Conservation (phyloP, 2,888 invertebrate species). For the Meteorus cinctellus region DNA sequence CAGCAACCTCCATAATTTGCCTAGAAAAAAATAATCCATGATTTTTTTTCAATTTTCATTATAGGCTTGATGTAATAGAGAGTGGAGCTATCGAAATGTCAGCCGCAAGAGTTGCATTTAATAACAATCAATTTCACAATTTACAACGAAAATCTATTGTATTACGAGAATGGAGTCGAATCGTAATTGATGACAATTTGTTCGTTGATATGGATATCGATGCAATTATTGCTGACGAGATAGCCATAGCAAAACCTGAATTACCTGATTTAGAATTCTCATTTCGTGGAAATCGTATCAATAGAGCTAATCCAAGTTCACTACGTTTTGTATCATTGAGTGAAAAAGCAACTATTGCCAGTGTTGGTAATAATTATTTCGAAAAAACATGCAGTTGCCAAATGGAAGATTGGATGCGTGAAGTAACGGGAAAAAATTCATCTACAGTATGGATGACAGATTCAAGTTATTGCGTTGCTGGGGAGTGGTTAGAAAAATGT, state of each 20-base stretch:
- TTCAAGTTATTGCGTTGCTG: slow-evolving; percentile 80
- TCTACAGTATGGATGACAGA: slow-evolving; percentile 74
- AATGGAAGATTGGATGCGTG: slow-evolving; percentile 77
- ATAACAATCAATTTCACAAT: slow-evolving; percentile 78
- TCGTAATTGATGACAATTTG: slow-evolving; percentile 79
- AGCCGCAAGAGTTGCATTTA: slow-evolving; percentile 77
- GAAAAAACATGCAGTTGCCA: slow-evolving; percentile 80
- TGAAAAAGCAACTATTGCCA: slow-evolving; percentile 72
- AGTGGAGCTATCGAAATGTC: slow-evolving; percentile 80
- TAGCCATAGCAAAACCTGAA: slow-evolving; percentile 69
- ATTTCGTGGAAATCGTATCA: slow-evolving; percentile 78
- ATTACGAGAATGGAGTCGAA: slow-evolving; percentile 80
- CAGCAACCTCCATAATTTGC: no score
- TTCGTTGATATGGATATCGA: slow-evolving; percentile 77
- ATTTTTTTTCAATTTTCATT: neutral
- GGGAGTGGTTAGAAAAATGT: slow-evolving; percentile 77
- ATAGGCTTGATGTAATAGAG: slow-evolving; percentile 78
- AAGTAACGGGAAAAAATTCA: slow-evolving; percentile 74
- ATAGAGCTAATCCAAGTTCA: slow-evolving; percentile 75
- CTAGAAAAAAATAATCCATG: no score
- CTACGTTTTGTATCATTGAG: slow-evolving; percentile 77
- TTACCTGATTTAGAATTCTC: slow-evolving; percentile 70
- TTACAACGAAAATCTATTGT: slow-evolving; percentile 78
- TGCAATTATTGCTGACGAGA: slow-evolving; percentile 75
- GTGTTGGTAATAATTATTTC: slow-evolving; percentile 79